Evolutionary conservation across 2,888 invertebrate genomes (phyloP).

Genomic region (Rhagonycha lutea): DNA sequence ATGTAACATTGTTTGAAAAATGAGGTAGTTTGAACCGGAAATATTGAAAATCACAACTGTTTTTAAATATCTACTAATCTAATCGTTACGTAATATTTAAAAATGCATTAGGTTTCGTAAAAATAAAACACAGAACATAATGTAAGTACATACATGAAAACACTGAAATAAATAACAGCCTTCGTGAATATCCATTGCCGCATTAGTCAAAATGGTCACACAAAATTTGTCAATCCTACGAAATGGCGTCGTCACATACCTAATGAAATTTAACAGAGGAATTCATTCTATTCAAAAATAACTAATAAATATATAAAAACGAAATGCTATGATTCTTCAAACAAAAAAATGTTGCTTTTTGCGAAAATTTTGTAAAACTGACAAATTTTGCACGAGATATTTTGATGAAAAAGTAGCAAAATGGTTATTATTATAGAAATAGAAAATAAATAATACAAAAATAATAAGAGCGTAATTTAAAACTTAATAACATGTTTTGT

Average conservation of each 20-base stretch:
- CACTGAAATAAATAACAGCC: constrained; percentile 33
- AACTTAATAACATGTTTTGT: background rate
- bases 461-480: constrained; percentile 32
- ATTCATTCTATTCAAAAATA: background rate
- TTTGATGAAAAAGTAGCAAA: background rate
- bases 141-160: constrained; percentile 18
- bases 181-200: constrained; percentile 23
- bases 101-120: constrained; percentile 19
- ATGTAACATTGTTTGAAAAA: constrained; percentile 29
- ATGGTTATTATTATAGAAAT: background rate
- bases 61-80: constrained; percentile 8
- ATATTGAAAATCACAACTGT: constrained; percentile 27
- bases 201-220: background rate
- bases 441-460: constrained; percentile 23
- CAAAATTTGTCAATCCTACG: background rate
- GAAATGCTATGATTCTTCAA: background rate
- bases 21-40: constrained; percentile 35
- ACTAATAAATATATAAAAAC: background rate
- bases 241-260: too few species aligned
- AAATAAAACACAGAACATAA: constrained; percentile 10
- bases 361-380: background rate
- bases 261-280: too few species aligned
- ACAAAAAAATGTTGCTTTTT: background rate
- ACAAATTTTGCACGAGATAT: background rate
- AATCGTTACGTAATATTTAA: constrained; percentile 14